phyloP scores from a whole-genome alignment of 2,797 vertebrate species.

The Anolis apletophallus region DNA sequence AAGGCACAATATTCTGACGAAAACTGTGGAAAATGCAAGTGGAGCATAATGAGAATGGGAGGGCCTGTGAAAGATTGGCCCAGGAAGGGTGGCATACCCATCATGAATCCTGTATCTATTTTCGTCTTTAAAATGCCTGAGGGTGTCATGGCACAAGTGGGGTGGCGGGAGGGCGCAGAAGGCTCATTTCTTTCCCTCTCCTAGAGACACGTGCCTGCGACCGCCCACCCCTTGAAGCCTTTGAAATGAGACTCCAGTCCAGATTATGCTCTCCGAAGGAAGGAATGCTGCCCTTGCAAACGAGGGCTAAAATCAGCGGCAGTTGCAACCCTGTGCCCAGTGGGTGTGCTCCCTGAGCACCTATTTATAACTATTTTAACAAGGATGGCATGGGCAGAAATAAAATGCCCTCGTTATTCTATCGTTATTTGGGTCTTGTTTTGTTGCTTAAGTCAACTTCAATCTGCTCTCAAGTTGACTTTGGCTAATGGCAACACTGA shows the following conservation, averaged over 20 bases:
- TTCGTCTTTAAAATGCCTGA: not conserved
- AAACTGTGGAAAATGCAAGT: not conserved
- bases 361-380: slow-evolving; percentile 21
- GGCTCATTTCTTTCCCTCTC: too few relatives aligned
- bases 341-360: not conserved
- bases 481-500: too few relatives aligned
- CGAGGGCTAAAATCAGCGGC: too few relatives aligned
- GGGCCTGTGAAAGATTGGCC: not conserved
- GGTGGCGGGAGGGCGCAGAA: not conserved
- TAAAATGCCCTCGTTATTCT: too few relatives aligned
- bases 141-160: not conserved
- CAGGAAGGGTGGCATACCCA: too few relatives aligned
- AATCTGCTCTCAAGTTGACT: too few relatives aligned
- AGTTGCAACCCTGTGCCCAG: not conserved
- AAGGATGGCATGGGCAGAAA: not conserved
- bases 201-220: not conserved
- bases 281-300: not conserved
- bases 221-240: not conserved
- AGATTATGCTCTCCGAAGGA: not conserved
- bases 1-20: not conserved
- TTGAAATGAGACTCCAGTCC: slow-evolving; percentile 31
- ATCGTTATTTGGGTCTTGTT: too few relatives aligned
- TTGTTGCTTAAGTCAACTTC: too few relatives aligned
- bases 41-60: not conserved
- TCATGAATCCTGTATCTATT: not conserved